phyloP scores from a whole-genome alignment of 2,888 invertebrate genomes.

The Thereva unica region DNA sequence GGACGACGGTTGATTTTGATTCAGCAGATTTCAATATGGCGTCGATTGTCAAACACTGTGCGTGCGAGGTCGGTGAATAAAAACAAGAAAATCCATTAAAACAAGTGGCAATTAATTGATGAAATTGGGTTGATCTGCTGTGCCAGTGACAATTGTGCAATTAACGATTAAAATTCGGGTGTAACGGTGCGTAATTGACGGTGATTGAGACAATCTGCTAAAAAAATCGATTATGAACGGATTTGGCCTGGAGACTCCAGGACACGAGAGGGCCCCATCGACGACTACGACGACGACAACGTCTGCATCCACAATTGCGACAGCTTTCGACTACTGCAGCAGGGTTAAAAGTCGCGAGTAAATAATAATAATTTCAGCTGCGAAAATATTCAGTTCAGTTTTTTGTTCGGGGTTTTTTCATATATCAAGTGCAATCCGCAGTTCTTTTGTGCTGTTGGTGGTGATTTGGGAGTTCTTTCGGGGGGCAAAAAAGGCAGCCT shows the following conservation, averaged over 20 bases:
- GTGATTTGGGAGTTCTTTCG: too few species aligned
- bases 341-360: too few species aligned
- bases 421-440: too few species aligned
- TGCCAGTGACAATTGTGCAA: not conserved
- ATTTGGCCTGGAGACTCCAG: constrained; percentile 25
- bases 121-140: constrained; percentile 2
- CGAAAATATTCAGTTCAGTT: too few species aligned
- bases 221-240: constrained; percentile 32
- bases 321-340: too few species aligned
- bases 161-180: not conserved
- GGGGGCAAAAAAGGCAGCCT: too few species aligned
- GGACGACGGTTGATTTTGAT: not conserved
- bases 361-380: too few species aligned
- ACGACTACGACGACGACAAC: constrained; percentile 16
- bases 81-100: constrained; percentile 11
- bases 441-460: too few species aligned
- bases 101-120: constrained; percentile 8
- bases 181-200: not conserved
- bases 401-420: too few species aligned
- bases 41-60: constrained; percentile 37
- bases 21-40: constrained; percentile 39
- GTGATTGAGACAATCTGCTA: not conserved
- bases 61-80: constrained; percentile 23
- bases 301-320: not conserved
- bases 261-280: constrained; percentile 21